A percentile compares a stretch with the other conserved stretches of the same genome.
Conservation (phyloP, 2,113 vertebrate species). For the Salvator merianae region DNA sequence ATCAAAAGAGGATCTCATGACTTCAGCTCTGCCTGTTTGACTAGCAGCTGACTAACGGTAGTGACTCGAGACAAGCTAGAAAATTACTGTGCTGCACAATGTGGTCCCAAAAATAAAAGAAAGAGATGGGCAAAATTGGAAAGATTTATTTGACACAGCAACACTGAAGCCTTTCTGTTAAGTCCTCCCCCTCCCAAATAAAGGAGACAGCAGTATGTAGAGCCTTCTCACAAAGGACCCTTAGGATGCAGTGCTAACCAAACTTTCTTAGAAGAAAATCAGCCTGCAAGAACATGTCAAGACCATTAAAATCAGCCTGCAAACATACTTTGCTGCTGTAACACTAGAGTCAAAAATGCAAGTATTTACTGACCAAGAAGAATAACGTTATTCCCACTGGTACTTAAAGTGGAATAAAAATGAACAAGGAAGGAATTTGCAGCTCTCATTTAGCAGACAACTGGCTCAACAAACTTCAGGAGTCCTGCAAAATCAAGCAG, state of each 20-base stretch:
- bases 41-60: conserved; percentile 32
- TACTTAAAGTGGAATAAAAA: neutral
- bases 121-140: conserved; percentile 34
- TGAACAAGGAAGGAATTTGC: neutral
- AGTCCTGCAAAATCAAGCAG: neutral
- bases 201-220: neutral
- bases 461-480: neutral
- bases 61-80: conserved; percentile 43
- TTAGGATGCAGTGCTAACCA: neutral
- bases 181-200: neutral
- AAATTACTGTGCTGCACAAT: conserved; percentile 44
- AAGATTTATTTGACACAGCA: conserved; percentile 39
- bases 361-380: neutral
- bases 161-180: conserved; percentile 24
- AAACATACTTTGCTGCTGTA: neutral
- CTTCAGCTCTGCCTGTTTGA: conserved; percentile 59
- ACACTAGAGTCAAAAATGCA: neutral
- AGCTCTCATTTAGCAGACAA: neutral
- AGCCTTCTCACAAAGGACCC: neutral
- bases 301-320: neutral
- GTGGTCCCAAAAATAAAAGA: conserved; percentile 33
- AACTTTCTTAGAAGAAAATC: neutral
- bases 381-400: neutral
- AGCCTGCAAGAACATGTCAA: neutral
- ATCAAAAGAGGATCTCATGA: conserved; percentile 69